Evolutionary conservation across 2,888 invertebrate genomes (phyloP), one percentile per base, ranked within the genome.

Genomic region (Isoperla grammatica): DNA sequence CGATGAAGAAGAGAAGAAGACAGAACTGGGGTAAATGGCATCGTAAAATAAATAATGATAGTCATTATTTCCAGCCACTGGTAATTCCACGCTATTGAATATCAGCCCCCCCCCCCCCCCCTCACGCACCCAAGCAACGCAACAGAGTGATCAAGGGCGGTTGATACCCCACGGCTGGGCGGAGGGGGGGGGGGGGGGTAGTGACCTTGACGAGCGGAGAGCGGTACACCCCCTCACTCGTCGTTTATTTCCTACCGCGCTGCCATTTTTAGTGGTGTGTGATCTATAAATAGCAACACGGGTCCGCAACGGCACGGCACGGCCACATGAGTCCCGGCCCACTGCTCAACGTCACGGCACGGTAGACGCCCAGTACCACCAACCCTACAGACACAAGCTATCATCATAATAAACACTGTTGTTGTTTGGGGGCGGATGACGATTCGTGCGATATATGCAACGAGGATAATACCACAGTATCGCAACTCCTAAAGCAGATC

Each of bases 181-280:
- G 50, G 42, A 48, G 35, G 48, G 42, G 22, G 57, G 63, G 64
- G 66, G 66, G 65, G 65, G 67, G 67, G 65, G 67, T 67, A 69
- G 68, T 69, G 69, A 69, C 68, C 66, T 67, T 53, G 62, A 63
- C 63, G 62, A 63, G 61, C 65, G 66, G 68, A 66, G 64, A 66
- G 64, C 67, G 64, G 60, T 62, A 59, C 61, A 50, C 59, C 66
- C 66, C 65, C 66, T 40, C 42, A 20, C 55, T 35, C 56, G 46
- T 45, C 63, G 60, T 61, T 63, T 63, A 61, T 63, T 64, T 63
- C 50, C 61, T 48, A 59, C 57, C 56, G 59, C 61, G 59, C 60
- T 57, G 65, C 65, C 65, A 64, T 64, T 64, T 65, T 65, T 64
- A 65, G 64, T 61, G 59, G 39, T 43, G 56, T 60, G 63, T 60